Evolutionary conservation across 2,797 vertebrate species (phyloP).

Genomic region (Clarias laeviceps): DNA sequence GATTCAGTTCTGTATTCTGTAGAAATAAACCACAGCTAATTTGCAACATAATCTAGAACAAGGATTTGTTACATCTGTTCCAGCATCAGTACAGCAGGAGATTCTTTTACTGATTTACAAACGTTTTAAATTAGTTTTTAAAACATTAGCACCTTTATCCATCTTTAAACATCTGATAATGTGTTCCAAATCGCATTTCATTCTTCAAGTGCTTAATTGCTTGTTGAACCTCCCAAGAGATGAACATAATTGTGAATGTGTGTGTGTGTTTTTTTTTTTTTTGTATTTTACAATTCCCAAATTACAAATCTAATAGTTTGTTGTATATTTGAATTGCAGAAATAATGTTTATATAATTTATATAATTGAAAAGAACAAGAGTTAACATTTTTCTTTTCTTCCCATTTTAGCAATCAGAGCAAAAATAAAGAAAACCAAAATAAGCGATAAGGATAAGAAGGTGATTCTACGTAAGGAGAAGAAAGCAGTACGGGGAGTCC

Average conservation of each 20-base stretch:
- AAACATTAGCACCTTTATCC: neutral
- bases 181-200: neutral
- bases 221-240: neutral
- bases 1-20: neutral
- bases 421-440: conserved; percentile 91
- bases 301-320: neutral
- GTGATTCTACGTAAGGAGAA: conserved; percentile 87
- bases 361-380: neutral
- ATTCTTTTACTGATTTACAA: neutral
- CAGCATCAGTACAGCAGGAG: neutral
- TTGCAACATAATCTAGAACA: neutral
- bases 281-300: neutral
- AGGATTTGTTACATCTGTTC: neutral
- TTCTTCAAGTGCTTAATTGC: no score
- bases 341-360: neutral
- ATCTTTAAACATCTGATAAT: neutral
- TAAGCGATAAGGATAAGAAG: conserved; percentile 86
- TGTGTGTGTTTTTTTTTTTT: neutral
- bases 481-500: conserved; percentile 85
- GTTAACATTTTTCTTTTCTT: neutral
- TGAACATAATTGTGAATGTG: neutral
- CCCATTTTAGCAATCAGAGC: conserved; percentile 83
- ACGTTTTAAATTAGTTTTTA: neutral
- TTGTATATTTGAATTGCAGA: neutral
- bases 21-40: neutral